phyloP scores from a whole-genome alignment of 1,140 invertebrate genomes.

The Plutomurus gul region DNA sequence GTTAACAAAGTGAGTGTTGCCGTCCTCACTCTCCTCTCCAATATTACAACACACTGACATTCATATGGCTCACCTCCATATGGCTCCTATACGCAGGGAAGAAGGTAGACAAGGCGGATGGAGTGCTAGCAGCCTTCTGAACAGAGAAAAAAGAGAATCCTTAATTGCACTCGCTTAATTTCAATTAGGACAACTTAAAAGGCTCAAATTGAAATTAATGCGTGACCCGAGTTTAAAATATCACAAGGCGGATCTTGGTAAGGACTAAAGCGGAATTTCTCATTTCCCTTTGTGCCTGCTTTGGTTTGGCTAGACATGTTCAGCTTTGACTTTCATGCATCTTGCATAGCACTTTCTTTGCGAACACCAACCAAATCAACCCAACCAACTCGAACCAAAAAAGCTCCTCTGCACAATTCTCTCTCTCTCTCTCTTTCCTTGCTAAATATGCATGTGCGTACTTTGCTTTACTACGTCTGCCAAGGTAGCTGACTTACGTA shows the following conservation, averaged over 20 bases:
- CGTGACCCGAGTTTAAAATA: conserved; percentile 41
- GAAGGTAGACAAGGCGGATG: too few species aligned
- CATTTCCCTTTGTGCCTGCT: conserved; percentile 29
- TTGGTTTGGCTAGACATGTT: background rate
- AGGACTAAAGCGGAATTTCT: conserved; percentile 26
- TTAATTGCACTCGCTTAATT: conserved; percentile 44
- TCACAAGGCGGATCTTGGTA: conserved; percentile 11
- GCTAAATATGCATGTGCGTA: conserved; percentile 26
- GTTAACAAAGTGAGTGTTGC: too few species aligned
- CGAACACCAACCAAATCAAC: conserved; percentile 13
- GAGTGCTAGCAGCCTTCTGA: conserved; percentile 6
- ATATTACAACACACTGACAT: too few species aligned
- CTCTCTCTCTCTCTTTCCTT: background rate
- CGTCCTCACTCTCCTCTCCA: too few species aligned
- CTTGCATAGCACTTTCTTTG: too few species aligned
- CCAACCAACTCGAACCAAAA: background rate
- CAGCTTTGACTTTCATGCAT: background rate
- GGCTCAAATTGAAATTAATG: conserved; percentile 43
- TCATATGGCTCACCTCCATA: too few species aligned
- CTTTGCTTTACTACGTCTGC: conserved; percentile 14
- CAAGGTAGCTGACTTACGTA: conserved; percentile 12
- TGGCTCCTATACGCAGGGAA: too few species aligned
- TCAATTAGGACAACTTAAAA: conserved; percentile 38
- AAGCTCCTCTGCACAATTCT: background rate
- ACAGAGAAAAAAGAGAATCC: conserved; percentile 36